Base-by-base conservation (phyloP, 2,888 invertebrate species). In the Phyto melanocephala region DNA sequence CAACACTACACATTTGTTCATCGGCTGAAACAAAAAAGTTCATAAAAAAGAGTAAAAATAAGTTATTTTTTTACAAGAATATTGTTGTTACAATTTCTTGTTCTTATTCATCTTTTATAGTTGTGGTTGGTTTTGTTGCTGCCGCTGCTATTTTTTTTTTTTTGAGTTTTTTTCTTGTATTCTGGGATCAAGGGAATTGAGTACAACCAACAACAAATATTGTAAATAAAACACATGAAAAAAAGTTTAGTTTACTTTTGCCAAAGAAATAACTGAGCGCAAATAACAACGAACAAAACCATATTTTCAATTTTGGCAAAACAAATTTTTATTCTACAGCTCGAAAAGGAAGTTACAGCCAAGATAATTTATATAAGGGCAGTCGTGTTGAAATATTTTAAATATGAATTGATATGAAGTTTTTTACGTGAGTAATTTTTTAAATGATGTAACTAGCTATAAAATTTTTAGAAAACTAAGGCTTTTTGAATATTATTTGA, bases 1-100 rank as follows among this genome's bases (percentile, higher is more conserved):
- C 82, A 82, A 82, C 82, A 82, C 78, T 82, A 82, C 67, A 81
- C 70, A 75, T 70, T 79, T 71, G 81, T 78, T 77, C 52, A 45
- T n/a, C 37, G 72, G 67, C 67, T 58, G 40, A 65, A 71, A 63
- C 20, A 54, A 56, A 40, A 28, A 22, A 35, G n/a, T n/a, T n/a
- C n/a, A 50, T 6, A 17, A 47, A 47, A 54, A 60, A 60, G n/a
- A 24, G 47, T 33, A 37, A 40, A 58, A 72, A 79, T 67, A 72
- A 72, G 33, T 76, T 81, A 65, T 62, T 76, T 13, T 13, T 54
- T 13, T 28, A n/a, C n/a, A n/a, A n/a, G n/a, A n/a, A n/a, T 76
- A 50, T 76, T 35, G 40, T 76, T 52, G 71, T 56, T 56, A 47
- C 28, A 63, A 24, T 62, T 72, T 20, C 50, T 68, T 54, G 20